phyloP scores from a whole-genome alignment of 2,113 vertebrate species.

The Oxyura jamaicensis region DNA sequence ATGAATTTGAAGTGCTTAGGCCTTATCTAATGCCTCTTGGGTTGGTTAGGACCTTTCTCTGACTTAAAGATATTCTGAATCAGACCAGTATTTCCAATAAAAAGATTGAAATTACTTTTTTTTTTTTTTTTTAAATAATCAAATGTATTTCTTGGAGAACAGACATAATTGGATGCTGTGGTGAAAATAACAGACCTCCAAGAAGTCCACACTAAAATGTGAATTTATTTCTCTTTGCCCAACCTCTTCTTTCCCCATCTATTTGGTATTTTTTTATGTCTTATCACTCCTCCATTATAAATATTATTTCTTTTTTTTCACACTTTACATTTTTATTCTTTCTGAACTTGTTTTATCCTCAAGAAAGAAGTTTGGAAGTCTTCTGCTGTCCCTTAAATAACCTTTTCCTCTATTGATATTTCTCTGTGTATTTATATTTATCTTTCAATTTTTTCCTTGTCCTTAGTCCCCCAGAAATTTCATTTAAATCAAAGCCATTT shows the following conservation, averaged over 20 bases:
- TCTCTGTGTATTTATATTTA: background rate
- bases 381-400: background rate
- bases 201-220: background rate
- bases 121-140: background rate
- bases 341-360: background rate
- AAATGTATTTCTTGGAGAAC: background rate
- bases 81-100: background rate
- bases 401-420: background rate
- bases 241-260: background rate
- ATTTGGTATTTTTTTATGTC: background rate
- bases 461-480: background rate
- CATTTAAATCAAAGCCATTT: slow-evolving; percentile 12
- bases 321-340: background rate
- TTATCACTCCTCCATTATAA: background rate
- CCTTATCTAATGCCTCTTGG: background rate
- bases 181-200: background rate
- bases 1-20: background rate
- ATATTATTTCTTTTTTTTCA: background rate
- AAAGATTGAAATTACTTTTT: background rate
- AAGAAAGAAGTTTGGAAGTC: background rate
- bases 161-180: background rate
- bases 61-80: background rate
- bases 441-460: background rate
- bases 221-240: background rate
- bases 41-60: background rate